These are phyloP conservation scores for Cataglyphis rosenhaueri DNA, from an alignment of 2,888 invertebrate genomes.

Conservation along the genomic window DNA sequence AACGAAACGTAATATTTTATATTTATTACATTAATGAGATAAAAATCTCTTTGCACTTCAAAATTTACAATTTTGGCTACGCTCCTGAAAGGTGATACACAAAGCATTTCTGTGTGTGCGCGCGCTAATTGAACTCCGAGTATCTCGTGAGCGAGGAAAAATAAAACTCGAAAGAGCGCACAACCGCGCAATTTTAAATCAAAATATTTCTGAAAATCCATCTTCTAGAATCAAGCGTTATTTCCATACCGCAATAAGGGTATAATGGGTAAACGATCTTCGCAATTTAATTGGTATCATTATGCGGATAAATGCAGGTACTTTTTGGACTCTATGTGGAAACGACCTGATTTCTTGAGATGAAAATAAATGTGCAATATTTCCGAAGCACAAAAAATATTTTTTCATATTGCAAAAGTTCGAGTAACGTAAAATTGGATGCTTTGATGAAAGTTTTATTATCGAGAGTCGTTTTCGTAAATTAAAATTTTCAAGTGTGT, in stretches of 20 bases:
- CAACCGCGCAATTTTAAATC: slow-evolving; percentile 20
- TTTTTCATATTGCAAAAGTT: slow-evolving; percentile 19
- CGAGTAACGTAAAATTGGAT: not conserved
- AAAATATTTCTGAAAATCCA: slow-evolving; percentile 26
- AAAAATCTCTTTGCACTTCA: not conserved
- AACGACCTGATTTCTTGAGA: slow-evolving; percentile 14
- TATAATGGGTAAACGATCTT: not conserved
- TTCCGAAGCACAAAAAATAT: slow-evolving; percentile 5
- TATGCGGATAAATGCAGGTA: not conserved
- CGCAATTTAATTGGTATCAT: not conserved
- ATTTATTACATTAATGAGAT: not conserved
- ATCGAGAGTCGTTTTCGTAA: not conserved
- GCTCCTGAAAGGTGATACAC: slow-evolving; percentile 1
- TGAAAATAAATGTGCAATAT: slow-evolving; percentile 27
- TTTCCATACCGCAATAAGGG: slow-evolving; percentile 3
- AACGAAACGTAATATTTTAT: not conserved
- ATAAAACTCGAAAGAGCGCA: slow-evolving; percentile 26
- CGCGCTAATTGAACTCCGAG: slow-evolving; percentile 33
- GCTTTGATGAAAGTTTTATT: slow-evolving; percentile 20
- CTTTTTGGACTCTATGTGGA: not conserved
- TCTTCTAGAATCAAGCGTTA: slow-evolving; percentile 7
- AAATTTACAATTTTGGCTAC: not conserved
- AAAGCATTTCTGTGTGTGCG: not conserved
- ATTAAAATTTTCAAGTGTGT: slow-evolving; percentile 20
- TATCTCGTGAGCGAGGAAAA: slow-evolving; percentile 22